These are phyloP conservation scores for Catocala fraxini DNA, from an alignment of 2,888 invertebrate species.

Conservation along the genomic window DNA sequence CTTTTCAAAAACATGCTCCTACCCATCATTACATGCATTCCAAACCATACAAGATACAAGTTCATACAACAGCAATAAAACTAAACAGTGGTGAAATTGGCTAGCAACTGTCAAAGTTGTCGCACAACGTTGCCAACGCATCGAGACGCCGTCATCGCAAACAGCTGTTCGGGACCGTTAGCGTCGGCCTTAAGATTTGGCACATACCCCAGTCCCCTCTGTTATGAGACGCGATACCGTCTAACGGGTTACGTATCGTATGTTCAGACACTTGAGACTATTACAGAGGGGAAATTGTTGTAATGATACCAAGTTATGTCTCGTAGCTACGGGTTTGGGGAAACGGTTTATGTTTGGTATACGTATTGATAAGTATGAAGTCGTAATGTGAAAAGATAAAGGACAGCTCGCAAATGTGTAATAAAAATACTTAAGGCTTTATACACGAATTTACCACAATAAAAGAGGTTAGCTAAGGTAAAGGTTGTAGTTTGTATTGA, in stretches of 20 bases:
- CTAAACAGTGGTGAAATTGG: conserved; percentile 30
- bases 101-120: conserved; percentile 32
- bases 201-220: conserved; percentile 18
- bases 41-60: conserved; percentile 1
- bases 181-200: conserved; percentile 37
- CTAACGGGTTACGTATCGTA: conserved; percentile 16
- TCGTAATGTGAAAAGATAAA: too few species aligned
- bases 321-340: neutral
- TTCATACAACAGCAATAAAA: conserved; percentile 30
- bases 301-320: neutral
- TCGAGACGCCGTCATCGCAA: conserved; percentile 5
- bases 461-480: too few species aligned
- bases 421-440: too few species aligned
- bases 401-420: too few species aligned
- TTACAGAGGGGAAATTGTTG: conserved; percentile 3
- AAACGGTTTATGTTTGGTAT: neutral
- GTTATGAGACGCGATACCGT: conserved; percentile 33
- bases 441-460: too few species aligned
- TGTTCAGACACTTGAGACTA: conserved; percentile 10
- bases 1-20: neutral
- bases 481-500: too few species aligned
- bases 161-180: conserved; percentile 26
- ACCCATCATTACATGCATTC: neutral
- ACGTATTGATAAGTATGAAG: too few species aligned
- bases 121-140: conserved; percentile 35